These are phyloP conservation scores for Cephus runcator DNA, from an alignment of 2,888 invertebrate genomes.

Conservation along the genomic window DNA sequence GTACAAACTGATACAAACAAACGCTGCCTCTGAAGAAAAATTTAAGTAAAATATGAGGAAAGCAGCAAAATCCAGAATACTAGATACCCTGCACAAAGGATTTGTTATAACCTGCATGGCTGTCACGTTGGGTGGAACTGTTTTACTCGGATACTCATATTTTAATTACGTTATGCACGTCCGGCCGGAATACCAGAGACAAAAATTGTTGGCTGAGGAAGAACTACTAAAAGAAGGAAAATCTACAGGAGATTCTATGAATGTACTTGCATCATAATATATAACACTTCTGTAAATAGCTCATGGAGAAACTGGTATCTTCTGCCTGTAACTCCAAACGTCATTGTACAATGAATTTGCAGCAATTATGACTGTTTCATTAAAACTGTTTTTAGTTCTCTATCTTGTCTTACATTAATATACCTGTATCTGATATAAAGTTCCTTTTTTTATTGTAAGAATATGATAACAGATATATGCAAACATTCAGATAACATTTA, in stretches of 20 bases:
- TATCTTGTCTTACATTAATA: background rate
- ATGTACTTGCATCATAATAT: slow-evolving; percentile 7
- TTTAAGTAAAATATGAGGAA: slow-evolving; percentile 62
- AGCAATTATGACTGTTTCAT: background rate
- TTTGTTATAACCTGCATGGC: slow-evolving; percentile 67
- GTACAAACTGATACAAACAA: background rate
- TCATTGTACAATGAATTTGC: background rate
- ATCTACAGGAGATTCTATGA: slow-evolving; percentile 4
- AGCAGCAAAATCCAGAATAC: slow-evolving; percentile 62
- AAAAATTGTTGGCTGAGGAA: slow-evolving; percentile 62
- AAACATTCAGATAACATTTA: background rate
- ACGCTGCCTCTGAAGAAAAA: background rate
- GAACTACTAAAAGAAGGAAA: slow-evolving; percentile 68
- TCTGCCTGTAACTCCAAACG: background rate
- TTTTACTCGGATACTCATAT: slow-evolving; percentile 62
- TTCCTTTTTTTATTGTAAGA: background rate
- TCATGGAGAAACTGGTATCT: background rate
- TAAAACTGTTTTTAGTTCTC: background rate
- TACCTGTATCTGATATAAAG: background rate
- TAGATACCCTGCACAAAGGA: slow-evolving; percentile 68
- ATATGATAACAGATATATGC: background rate
- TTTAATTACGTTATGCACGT: slow-evolving; percentile 67
- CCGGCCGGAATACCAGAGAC: slow-evolving; percentile 57
- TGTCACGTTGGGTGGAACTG: slow-evolving; percentile 62
- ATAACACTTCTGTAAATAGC: background rate